phyloP scores from a whole-genome alignment of 1,140 invertebrate genomes.

The Brachionus koreanus region DNA sequence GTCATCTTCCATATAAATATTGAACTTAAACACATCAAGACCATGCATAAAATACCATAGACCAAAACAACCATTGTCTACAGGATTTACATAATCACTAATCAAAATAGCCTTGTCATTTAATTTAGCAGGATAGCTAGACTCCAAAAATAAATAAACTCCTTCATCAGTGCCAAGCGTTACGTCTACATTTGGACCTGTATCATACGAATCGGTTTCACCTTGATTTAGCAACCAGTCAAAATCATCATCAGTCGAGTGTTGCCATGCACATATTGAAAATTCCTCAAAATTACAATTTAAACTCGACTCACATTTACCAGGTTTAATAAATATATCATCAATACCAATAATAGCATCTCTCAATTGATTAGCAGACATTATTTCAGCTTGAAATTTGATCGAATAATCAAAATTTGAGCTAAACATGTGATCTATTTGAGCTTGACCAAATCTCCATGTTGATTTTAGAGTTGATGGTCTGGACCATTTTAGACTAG shows the following conservation, averaged over 20 bases:
- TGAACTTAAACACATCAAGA: conserved; percentile 10
- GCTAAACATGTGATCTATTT: not conserved
- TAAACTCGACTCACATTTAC: not conserved
- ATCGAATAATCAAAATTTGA: not conserved
- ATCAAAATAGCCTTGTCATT: conserved; percentile 70
- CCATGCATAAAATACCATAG: conserved; percentile 44
- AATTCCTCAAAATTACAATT: conserved; percentile 48
- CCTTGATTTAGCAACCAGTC: conserved; percentile 46
- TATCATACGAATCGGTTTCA: conserved; percentile 46
- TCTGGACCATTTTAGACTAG: conserved; percentile 5
- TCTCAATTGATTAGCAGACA: conserved; percentile 46
- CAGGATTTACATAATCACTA: conserved; percentile 52
- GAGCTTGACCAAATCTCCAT: conserved; percentile 12
- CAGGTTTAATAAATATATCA: not conserved
- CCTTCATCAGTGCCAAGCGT: conserved; percentile 58
- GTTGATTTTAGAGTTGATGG: not conserved
- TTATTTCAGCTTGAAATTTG: not conserved
- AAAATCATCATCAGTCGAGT: conserved; percentile 48
- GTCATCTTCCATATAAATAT: too few relatives aligned
- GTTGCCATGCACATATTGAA: conserved; percentile 48
- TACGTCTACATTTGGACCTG: conserved; percentile 48
- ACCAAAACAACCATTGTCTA: conserved; percentile 7
- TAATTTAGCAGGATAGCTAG: conserved; percentile 63
- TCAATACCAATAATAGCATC: conserved; percentile 26
- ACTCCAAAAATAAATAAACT: conserved; percentile 74